Evolutionary conservation across 2,888 invertebrate genomes (phyloP), one percentile per base, ranked within the genome.

Genomic region (Euphydryas editha): DNA sequence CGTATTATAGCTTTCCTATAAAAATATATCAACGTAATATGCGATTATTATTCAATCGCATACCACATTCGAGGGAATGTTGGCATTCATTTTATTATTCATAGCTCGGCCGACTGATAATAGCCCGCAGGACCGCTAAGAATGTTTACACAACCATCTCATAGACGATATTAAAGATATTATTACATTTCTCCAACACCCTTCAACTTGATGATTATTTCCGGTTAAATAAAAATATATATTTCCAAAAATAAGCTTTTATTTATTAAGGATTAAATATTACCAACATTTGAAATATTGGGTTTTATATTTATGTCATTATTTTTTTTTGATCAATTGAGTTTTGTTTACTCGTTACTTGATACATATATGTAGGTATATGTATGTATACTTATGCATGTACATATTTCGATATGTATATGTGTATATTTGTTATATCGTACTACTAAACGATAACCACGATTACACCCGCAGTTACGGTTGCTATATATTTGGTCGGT

Each of bases 161-260:
- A 62, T 72, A 72, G 73, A 75, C 79, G 80, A 82, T 85, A 87
- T 85, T 83, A 85, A 81, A 85, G 80, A 81, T 82, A 84, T 85
- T 86, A 87, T 86, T 85, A 86, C 82, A 83, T 84, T 84, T 54
- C 54, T 54, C 4, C 17, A 54, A 36, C 30, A 54, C 36, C 8
- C n/a, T 39, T n/a, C 36, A 54, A 36, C 24, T 24, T 13, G 24
- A 36, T 36, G 30, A 54, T n/a, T 17, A 54, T 30, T 36, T 54
- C 36, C 36, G 21, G 54, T 30, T 24, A 4, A 24, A 47, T 7
- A 47, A 11, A 17, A 36, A 10, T 36, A 54, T 17, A 36, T 54
- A 2, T 36, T 17, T 54, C n/a, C 17, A 17, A 10, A 15, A 36
- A 17, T 51, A n/a, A n/a, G n/a, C n/a, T n/a, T n/a, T n/a, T n/a